Conservation (phyloP, 1,140 invertebrate species). For the Drosophila bifasciata region DNA sequence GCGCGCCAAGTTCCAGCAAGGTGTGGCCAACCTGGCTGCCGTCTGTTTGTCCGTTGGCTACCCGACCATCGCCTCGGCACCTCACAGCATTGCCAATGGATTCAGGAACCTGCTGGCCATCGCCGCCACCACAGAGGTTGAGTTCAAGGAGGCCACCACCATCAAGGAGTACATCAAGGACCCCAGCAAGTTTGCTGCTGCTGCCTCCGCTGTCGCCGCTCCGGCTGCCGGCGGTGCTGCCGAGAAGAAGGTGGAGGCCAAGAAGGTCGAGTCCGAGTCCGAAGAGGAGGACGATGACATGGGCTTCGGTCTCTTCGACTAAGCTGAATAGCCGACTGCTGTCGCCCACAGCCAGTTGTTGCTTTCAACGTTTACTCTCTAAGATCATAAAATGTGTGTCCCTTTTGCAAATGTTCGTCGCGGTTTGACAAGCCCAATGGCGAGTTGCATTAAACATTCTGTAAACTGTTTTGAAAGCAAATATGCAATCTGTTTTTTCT, state of each 20-base stretch:
- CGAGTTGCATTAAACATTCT: conserved; percentile 69
- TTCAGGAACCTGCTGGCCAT: conserved; percentile 99
- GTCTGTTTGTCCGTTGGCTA: conserved; percentile 97
- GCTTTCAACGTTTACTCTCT: conserved; percentile 52
- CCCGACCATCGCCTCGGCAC: conserved; percentile 97
- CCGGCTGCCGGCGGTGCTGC: conserved; percentile 86
- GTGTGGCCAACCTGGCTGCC: conserved; percentile 97
- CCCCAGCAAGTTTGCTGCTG: conserved; percentile 95
- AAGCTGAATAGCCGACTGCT: conserved; percentile 83
- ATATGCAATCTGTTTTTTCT: conserved; percentile 45
- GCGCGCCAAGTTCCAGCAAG: conserved; percentile 94
- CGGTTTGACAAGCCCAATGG: conserved; percentile 82
- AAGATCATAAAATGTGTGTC: conserved; percentile 29
- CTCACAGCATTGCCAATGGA: conserved; percentile 98
- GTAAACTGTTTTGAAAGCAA: conserved; percentile 60
- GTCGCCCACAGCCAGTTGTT: conserved; percentile 10
- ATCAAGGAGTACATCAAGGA: conserved; percentile 97
- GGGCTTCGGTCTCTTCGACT: conserved; percentile 98
- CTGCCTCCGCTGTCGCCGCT: conserved; percentile 87
- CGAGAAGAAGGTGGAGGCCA: conserved; percentile 89
- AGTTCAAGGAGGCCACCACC: conserved; percentile 96
- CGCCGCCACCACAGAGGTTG: conserved; percentile 97
- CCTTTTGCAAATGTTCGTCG: conserved; percentile 76
- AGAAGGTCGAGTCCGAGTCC: conserved; percentile 92
- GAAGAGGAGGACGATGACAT: conserved; percentile 97